phyloP scores from a whole-genome alignment of 2,888 invertebrate genomes.

The Bembecia ichneumoniformis region DNA sequence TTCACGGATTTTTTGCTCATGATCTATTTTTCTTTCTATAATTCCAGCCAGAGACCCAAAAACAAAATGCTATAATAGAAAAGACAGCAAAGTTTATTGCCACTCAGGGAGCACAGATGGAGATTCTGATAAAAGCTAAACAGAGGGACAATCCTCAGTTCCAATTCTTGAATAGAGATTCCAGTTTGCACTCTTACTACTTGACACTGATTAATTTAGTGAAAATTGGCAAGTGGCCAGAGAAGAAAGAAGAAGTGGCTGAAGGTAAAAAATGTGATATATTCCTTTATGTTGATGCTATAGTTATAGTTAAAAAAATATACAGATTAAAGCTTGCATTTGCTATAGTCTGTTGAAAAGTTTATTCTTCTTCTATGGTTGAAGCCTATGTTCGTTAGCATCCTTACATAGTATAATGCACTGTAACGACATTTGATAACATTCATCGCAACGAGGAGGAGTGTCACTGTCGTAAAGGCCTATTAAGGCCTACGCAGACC shows the following conservation, averaged over 20 bases:
- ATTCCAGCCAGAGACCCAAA: conserved; percentile 85
- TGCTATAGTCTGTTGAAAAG: too few relatives aligned
- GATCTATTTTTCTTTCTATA: not conserved
- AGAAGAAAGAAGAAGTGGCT: conserved; percentile 36
- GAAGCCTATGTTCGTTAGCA: too few relatives aligned
- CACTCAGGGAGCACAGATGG: conserved; percentile 96
- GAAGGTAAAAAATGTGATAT: conserved; percentile 31
- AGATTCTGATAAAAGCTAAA: conserved; percentile 97
- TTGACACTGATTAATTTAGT: conserved; percentile 74
- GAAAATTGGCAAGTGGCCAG: conserved; percentile 54
- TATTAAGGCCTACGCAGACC: too few relatives aligned
- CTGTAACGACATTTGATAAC: too few relatives aligned
- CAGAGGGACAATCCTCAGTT: conserved; percentile 95
- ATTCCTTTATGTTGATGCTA: too few relatives aligned
- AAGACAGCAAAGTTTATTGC: conserved; percentile 93
- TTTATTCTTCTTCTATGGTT: too few relatives aligned
- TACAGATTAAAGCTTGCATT: too few relatives aligned
- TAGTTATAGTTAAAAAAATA: too few relatives aligned
- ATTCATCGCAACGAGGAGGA: too few relatives aligned
- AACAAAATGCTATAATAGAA: conserved; percentile 94
- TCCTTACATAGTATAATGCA: too few relatives aligned
- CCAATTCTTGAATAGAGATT: conserved; percentile 90
- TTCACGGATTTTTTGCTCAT: too few relatives aligned
- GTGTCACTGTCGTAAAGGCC: too few relatives aligned
- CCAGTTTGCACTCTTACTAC: conserved; percentile 90